Evolutionary conservation across 2,888 invertebrate species (phyloP), one percentile per base, ranked within the genome.

Genomic region (Adineta ricciae): DNA sequence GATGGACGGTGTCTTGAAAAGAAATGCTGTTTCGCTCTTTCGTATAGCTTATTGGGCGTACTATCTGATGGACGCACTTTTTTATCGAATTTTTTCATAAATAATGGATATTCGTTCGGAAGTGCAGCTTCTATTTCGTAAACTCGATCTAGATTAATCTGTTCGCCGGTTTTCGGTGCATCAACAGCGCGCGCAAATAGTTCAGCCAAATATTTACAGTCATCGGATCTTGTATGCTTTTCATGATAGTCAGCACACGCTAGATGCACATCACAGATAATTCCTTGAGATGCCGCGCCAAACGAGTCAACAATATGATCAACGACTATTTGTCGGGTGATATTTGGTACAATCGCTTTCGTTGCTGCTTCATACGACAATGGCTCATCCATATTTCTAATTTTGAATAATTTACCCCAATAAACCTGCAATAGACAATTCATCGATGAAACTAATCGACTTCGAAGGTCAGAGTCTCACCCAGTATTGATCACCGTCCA

Each of bases 141-240:
- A 72, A 72, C 72, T 72, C 32, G 32, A 9, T 36, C 11, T n/a
- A 72, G 36, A 24, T 49, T 21, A 52, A 38, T 73, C 27, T 54
- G 14, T 50, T 83, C 54, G 27, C 85, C 85, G 38, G 85, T 83
- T 78, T 85, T 85, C 1, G 85, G 85, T 52, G 83, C 83, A 78
- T 85, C 85, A 52, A 85, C 85, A 72, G 85, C 85, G 19, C 83
- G 50, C n/a, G 83, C 73, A 83, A 83, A 84, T 49, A 83, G 56
- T 78, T 83, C 72, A n/a, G 85, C 85, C 46, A 85, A 56, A 73
- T 83, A 27, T 73, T 73, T 83, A 41, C 84, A 84, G 24, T 73
- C 73, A 36, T 50, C 52, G 1, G 36, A 78, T 36, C 36, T 27
- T 16, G 72, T 72, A 72, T 11, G 27, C 5, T 72, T 2, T 2